Percentiles rank a stretch among this genome's conserved stretches.
Evolutionary conservation across 2,888 invertebrate genomes (phyloP).

Genomic region (Smittia aterrima): DNA sequence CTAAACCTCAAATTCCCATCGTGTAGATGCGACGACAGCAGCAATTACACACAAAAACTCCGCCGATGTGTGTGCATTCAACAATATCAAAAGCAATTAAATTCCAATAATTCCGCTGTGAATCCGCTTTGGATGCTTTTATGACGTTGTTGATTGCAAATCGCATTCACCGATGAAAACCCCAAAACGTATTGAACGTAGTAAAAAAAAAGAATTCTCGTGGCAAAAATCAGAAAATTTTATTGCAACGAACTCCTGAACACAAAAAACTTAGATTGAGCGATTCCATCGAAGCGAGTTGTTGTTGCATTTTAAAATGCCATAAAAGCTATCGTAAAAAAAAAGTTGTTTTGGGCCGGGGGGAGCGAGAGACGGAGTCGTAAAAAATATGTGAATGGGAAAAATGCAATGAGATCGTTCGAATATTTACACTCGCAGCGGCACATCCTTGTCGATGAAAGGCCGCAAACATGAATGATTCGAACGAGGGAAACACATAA

Average conservation of each 20-base stretch:
- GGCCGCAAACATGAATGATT: not conserved
- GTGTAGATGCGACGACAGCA: not conserved
- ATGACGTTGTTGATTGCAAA: slow-evolving; percentile 38
- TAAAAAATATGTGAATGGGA: not conserved
- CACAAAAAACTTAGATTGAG: not conserved
- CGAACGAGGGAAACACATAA: no score
- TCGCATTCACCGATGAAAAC: slow-evolving; percentile 14
- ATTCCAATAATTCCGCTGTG: slow-evolving; percentile 40
- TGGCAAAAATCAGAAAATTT: not conserved
- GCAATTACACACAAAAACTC: not conserved
- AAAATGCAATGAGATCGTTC: slow-evolving; percentile 10
- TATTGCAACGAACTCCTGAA: slow-evolving; percentile 13
- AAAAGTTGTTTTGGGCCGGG: not conserved
- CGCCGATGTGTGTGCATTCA: slow-evolving; percentile 32
- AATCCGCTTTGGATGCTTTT: slow-evolving; percentile 10
- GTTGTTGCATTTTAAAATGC: slow-evolving; percentile 13
- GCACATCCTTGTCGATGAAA: not conserved
- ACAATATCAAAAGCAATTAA: slow-evolving; percentile 41
- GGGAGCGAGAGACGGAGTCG: not conserved
- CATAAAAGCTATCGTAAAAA: not conserved
- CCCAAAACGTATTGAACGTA: slow-evolving; percentile 11
- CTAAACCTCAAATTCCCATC: not conserved
- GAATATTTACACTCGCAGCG: slow-evolving; percentile 10
- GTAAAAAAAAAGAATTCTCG: no score
- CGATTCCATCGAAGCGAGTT: not conserved